These are phyloP conservation scores for Amazona vittata DNA, from an alignment of 2,113 vertebrate species.

Conservation along the genomic window DNA sequence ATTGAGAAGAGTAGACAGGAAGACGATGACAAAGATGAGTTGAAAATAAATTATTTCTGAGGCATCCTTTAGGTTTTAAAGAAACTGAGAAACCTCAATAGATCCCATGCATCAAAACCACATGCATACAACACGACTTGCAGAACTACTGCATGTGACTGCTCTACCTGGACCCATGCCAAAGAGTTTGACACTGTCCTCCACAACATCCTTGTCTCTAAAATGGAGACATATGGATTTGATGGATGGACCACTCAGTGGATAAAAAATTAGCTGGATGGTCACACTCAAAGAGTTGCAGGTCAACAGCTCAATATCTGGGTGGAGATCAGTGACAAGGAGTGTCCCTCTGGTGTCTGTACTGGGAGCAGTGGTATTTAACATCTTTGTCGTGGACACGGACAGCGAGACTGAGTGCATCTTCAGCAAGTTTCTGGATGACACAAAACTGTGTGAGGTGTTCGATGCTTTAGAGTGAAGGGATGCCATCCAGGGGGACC, in stretches of 20 bases:
- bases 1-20: neutral
- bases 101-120: neutral
- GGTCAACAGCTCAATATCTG: neutral
- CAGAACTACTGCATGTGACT: too few species aligned
- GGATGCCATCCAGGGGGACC: neutral
- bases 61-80: neutral
- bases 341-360: neutral
- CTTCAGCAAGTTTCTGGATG: neutral
- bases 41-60: neutral
- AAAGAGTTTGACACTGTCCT: neutral
- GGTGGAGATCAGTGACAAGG: neutral
- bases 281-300: neutral
- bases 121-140: neutral
- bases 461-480: neutral
- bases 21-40: neutral
- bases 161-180: neutral
- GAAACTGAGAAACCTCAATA: neutral
- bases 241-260: neutral
- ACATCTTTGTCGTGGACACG: rapidly evolving
- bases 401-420: neutral
- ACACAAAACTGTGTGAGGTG: neutral
- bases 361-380: neutral
- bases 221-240: neutral
- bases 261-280: neutral
- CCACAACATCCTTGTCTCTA: neutral